Percentiles rank a stretch among this genome's conserved stretches.
Conservation (phyloP, 2,797 vertebrate species). For the Lemur catta region DNA sequence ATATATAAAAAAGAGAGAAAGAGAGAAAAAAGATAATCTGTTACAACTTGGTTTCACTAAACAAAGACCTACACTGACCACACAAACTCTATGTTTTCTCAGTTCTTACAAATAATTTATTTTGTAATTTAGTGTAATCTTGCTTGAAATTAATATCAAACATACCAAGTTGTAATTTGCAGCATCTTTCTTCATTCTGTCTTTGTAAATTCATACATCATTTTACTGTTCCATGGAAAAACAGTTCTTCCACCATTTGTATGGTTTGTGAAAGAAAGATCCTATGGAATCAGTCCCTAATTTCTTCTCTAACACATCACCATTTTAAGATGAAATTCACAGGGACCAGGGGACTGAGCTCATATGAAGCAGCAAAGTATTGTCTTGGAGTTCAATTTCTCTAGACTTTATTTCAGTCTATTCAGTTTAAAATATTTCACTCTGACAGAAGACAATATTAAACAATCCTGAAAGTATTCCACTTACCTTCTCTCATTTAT, state of each 20-base stretch:
- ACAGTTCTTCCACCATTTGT: neutral
- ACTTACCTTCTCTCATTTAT: neutral
- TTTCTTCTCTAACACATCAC: neutral
- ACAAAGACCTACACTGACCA: neutral
- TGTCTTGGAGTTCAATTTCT: neutral
- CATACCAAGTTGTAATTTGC: neutral
- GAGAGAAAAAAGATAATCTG: neutral
- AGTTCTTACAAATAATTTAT: neutral
- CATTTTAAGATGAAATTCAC: neutral
- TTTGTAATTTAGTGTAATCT: neutral
- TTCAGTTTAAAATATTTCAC: neutral
- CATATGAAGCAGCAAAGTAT: neutral
- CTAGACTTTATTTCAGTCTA: neutral
- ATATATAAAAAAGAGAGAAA: neutral
- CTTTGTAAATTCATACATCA: neutral
- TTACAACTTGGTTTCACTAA: neutral
- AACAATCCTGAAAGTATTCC: neutral
- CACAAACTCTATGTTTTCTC: neutral
- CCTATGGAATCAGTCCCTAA: neutral
- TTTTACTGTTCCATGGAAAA: neutral
- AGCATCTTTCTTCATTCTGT: neutral
- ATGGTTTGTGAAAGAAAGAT: neutral
- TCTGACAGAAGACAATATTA: neutral
- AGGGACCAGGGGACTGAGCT: neutral
- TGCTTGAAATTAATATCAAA: neutral